Evolutionary conservation across 1,140 invertebrate genomes (phyloP), one percentile per base, ranked within the genome.

Genomic region (Drosophila lacteicornis): DNA sequence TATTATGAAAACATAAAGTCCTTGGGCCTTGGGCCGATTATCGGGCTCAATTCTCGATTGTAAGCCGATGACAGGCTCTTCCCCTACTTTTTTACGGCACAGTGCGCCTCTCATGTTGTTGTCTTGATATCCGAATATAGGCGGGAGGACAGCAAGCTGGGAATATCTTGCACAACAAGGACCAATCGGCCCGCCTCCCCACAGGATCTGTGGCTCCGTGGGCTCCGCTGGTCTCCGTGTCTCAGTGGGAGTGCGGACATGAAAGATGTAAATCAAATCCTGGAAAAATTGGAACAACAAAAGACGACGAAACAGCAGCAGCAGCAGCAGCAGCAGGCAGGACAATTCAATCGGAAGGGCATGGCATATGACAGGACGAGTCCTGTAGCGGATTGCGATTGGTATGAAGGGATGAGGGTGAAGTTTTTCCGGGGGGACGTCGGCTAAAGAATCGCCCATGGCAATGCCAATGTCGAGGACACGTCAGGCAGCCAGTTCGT

Each of bases 241-340:
- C 62, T 68, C 46, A n/a, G 49, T 56, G 67, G 67, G 62, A 33
- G 67, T 55, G 45, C 67, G 51, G 69, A 71, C 67, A 73, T 50
- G 66, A 71, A 73, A 59, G 66, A 73, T 71, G 53, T 59, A 73
- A 73, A 73, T 73, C 66, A 73, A 73, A 70, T 58, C 69, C 69
- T 58, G 53, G 51, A 73, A 71, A 70, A 73, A 73, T 73, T 58
- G 45, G 53, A 71, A 59, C 46, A 73, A 71, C 69, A 73, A 73
- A 71, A 71, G 67, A 17, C 51, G 27, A 25, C 22, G 45, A 47
- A 22, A 38, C 15, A 36, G 19, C 22, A 27, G 27, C 13, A n/a
- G 22, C n/a, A n/a, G n/a, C n/a, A 27, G 33, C 15, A n/a, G 22
- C 19, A 30, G 58, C 66, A 53, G 67, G 25, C 22, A 50, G 46